Evolutionary conservation across 37 sponge, comb jelly and placozoan genomes (phyloP).

Genomic region (Haliclona indistincta): DNA sequence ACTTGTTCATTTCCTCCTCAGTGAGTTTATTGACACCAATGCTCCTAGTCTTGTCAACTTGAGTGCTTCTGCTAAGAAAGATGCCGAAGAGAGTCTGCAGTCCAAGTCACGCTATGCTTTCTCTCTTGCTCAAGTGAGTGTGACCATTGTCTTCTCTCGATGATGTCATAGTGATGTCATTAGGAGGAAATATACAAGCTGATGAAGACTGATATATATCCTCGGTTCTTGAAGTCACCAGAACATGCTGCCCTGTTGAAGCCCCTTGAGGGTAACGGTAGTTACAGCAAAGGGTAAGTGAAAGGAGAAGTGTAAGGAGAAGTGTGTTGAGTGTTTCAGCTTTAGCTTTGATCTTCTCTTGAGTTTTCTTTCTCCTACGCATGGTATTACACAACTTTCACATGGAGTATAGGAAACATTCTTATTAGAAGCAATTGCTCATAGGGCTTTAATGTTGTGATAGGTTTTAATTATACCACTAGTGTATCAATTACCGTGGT

Average conservation of each 20-base stretch:
- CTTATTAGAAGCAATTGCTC: too few species aligned
- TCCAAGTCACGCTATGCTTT: slow-evolving; percentile 61
- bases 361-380: too few species aligned
- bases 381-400: too few species aligned
- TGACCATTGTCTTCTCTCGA: neutral
- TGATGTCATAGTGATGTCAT: neutral
- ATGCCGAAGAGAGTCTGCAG: slow-evolving; percentile 34
- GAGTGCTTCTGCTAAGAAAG: slow-evolving; percentile 56
- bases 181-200: slow-evolving; percentile 78
- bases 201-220: slow-evolving; percentile 92
- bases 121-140: slow-evolving; percentile 52
- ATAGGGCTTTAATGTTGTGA: too few species aligned
- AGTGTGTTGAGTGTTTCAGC: neutral
- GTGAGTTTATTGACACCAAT: slow-evolving; percentile 66
- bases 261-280: neutral
- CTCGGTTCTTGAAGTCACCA: slow-evolving; percentile 73
- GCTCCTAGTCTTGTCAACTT: slow-evolving; percentile 70
- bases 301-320: neutral
- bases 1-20: neutral
- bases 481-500: too few species aligned
- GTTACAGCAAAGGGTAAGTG: slow-evolving; percentile 33
- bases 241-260: slow-evolving; percentile 38
- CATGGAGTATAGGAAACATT: too few species aligned
- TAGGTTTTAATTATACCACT: too few species aligned
- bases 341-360: too few species aligned